Evolutionary conservation across 2,888 invertebrate genomes (phyloP).

Genomic region (Ecliptopera silaceata): DNA sequence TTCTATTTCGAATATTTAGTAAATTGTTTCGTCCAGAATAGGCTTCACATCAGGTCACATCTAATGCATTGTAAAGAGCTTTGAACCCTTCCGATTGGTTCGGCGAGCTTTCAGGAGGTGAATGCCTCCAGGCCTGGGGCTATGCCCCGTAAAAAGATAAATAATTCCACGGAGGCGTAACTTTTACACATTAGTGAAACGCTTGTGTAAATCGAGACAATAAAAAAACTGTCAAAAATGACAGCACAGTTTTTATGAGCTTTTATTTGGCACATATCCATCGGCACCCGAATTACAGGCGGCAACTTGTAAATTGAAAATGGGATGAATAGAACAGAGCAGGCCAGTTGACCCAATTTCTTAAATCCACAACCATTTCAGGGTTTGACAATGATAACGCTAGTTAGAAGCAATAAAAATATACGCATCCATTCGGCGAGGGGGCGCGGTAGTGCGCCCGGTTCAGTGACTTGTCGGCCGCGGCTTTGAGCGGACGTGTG

Average conservation of each 20-base stretch:
- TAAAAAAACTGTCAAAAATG: constrained; percentile 21
- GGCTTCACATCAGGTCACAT: constrained; percentile 5
- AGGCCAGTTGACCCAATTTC: constrained; percentile 70
- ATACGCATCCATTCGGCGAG: constrained; percentile 58
- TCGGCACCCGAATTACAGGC: constrained; percentile 5
- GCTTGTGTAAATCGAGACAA: not conserved
- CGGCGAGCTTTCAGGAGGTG: constrained; percentile 29
- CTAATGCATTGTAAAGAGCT: constrained; percentile 21
- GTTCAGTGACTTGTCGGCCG: constrained; percentile 78
- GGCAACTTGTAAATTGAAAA: constrained; percentile 12
- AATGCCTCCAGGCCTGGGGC: constrained; percentile 23
- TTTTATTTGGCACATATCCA: constrained; percentile 9
- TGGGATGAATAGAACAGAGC: constrained; percentile 26
- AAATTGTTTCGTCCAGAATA: not conserved
- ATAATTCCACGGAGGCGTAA: not conserved
- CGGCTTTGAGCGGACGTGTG: constrained; percentile 53
- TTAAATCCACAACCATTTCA: constrained; percentile 66
- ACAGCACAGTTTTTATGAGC: constrained; percentile 12
- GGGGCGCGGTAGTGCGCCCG: constrained; percentile 59
- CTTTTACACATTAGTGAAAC: constrained; percentile 9
- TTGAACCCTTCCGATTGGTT: constrained; percentile 23
- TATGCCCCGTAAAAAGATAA: constrained; percentile 18
- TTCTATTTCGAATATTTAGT: no score
- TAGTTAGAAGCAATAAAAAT: constrained; percentile 63
- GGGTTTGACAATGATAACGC: constrained; percentile 72